Percentiles rank a stretch among this genome's conserved stretches.
Conservation (phyloP, 2,113 vertebrate genomes). For the Castor canadensis region DNA sequence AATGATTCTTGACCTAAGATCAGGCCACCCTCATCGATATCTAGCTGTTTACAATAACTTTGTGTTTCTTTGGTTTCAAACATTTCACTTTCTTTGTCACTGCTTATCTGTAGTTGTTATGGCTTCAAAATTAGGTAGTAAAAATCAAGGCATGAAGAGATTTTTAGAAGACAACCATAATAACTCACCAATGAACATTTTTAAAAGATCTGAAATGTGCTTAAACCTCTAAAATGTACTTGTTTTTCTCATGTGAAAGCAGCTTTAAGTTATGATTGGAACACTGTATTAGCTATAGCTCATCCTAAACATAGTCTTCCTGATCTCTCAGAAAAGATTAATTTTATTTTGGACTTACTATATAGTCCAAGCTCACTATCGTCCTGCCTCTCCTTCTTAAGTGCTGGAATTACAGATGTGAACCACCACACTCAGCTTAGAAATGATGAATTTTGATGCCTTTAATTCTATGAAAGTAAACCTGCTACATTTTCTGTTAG, state of each 20-base stretch:
- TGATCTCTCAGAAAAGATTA: background rate
- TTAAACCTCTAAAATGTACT: conserved; percentile 3
- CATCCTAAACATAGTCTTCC: background rate
- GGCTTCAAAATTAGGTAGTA: conserved; percentile 20
- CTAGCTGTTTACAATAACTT: background rate
- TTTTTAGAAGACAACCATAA: background rate
- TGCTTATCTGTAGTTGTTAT: background rate
- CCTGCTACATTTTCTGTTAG: background rate
- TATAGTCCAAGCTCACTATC: no score
- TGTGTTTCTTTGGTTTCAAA: conserved; percentile 47
- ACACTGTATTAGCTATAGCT: background rate
- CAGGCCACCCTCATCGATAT: background rate
- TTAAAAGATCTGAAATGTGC: background rate
- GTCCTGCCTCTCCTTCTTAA: no score
- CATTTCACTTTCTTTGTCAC: background rate
- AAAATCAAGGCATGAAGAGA: conserved; percentile 17
- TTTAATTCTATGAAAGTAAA: conserved; percentile 22
- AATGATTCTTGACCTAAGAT: background rate
- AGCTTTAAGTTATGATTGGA: background rate
- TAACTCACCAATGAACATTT: background rate
- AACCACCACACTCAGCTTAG: no score
- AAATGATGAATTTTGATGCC: background rate
- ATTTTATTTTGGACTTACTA: background rate
- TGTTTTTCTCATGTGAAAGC: background rate
- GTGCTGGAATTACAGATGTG: no score